Conservation (phyloP, 2,113 vertebrate genomes). For the Syngnathus typhle region DNA sequence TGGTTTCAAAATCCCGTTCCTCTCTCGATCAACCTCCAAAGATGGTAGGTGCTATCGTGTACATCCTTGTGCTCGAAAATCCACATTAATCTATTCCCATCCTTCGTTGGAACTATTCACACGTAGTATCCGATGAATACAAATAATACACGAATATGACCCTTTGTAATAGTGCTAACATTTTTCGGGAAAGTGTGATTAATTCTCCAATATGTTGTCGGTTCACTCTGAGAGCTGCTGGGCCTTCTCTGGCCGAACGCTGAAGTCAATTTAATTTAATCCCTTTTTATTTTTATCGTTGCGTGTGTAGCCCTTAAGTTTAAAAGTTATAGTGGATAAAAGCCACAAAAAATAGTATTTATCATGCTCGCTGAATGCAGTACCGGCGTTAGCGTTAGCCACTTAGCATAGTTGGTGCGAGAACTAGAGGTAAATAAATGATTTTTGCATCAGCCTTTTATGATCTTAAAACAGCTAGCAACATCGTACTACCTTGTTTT, state of each 20-base stretch:
- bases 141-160: fast-evolving
- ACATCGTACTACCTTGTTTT: too few species aligned
- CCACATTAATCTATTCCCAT: conserved; percentile 51
- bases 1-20: conserved; percentile 49
- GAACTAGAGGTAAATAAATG: neutral
- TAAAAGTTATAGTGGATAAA: neutral
- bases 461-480: too few species aligned
- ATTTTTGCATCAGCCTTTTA: neutral
- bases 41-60: conserved; percentile 66
- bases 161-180: neutral
- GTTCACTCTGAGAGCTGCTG: neutral
- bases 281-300: neutral
- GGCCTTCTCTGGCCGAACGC: neutral
- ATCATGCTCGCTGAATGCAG: neutral
- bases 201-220: neutral
- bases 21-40: conserved; percentile 64
- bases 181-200: neutral
- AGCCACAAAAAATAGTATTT: neutral
- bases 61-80: neutral
- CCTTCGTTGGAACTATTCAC: neutral
- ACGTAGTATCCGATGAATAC: fast-evolving
- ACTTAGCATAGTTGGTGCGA: conserved; percentile 1
- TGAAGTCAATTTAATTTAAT: neutral
- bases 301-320: neutral
- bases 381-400: conserved; percentile 30